Evolutionary conservation across 2,888 invertebrate genomes (phyloP).

Genomic region (Cheilosia impressa): DNA sequence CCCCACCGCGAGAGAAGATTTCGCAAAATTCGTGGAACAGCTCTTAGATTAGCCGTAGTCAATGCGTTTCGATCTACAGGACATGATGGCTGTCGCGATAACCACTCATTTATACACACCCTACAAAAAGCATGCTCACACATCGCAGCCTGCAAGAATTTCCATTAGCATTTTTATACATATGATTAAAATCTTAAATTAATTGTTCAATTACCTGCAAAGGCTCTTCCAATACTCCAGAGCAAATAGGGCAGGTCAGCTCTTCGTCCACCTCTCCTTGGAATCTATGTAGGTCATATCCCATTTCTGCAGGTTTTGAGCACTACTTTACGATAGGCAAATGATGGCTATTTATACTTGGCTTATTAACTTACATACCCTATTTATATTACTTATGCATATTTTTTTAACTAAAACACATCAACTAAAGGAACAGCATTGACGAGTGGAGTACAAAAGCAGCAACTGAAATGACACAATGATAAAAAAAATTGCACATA

Average conservation of each 20-base stretch:
- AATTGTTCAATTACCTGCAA: constrained; percentile 88
- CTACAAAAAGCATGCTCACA: constrained; percentile 99
- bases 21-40: constrained; percentile 96
- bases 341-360: constrained; percentile 40
- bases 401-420: neutral
- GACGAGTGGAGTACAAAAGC: neutral
- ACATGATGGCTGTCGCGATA: constrained; percentile 96
- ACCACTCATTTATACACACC: constrained; percentile 97
- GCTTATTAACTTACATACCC: constrained; percentile 45
- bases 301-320: constrained; percentile 86
- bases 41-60: constrained; percentile 94
- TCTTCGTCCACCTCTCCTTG: constrained; percentile 98
- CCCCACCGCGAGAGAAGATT: constrained; percentile 93
- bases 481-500: neutral
- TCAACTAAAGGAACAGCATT: neutral
- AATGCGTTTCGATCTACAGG: constrained; percentile 96
- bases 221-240: constrained; percentile 97
- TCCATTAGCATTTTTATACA: neutral
- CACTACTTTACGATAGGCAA: constrained; percentile 45
- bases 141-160: constrained; percentile 89
- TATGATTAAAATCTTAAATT: neutral
- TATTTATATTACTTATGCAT: neutral
- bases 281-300: constrained; percentile 96
- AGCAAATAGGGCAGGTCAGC: constrained; percentile 97
- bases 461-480: neutral